phyloP scores from a whole-genome alignment of 2,797 vertebrate genomes.

The Melanotaenia pygmaea region DNA sequence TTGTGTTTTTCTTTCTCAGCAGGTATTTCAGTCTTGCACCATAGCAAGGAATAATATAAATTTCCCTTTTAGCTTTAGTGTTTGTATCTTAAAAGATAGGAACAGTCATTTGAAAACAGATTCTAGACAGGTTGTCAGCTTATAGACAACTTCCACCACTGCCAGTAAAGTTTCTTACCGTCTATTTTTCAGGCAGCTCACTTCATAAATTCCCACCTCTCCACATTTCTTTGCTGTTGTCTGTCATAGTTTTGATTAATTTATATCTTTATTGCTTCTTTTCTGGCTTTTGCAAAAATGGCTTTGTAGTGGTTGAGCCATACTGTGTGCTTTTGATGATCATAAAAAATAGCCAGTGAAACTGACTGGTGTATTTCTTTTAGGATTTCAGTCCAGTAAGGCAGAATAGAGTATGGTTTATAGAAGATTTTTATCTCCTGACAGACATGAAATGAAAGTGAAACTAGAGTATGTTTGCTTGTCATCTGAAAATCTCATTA shows the following conservation, averaged over 20 bases:
- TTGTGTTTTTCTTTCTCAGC: too few relatives aligned
- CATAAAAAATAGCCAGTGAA: slow-evolving; percentile 7
- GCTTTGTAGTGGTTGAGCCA: not conserved
- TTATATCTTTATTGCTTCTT: not conserved
- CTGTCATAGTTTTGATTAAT: not conserved
- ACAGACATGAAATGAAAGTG: slow-evolving; percentile 2
- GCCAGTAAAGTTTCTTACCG: too few relatives aligned
- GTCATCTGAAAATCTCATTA: too few relatives aligned
- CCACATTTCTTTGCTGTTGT: not conserved
- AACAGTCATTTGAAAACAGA: too few relatives aligned
- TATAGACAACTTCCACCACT: too few relatives aligned
- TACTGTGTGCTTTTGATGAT: not conserved
- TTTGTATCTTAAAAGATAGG: too few relatives aligned
- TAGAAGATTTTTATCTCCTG: not conserved
- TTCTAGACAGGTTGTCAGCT: too few relatives aligned
- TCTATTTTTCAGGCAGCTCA: too few relatives aligned
- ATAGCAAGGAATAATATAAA: too few relatives aligned
- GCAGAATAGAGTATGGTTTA: not conserved
- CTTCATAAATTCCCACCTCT: too few relatives aligned
- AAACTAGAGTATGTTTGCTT: not conserved
- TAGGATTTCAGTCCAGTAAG: not conserved
- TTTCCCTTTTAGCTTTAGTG: too few relatives aligned
- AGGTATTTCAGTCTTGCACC: too few relatives aligned
- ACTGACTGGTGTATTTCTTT: not conserved
- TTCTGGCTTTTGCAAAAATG: not conserved